Evolutionary conservation across 2,888 invertebrate species (phyloP), one percentile per base, ranked within the genome.

Genomic region (Scelioninae gen. 2): DNA sequence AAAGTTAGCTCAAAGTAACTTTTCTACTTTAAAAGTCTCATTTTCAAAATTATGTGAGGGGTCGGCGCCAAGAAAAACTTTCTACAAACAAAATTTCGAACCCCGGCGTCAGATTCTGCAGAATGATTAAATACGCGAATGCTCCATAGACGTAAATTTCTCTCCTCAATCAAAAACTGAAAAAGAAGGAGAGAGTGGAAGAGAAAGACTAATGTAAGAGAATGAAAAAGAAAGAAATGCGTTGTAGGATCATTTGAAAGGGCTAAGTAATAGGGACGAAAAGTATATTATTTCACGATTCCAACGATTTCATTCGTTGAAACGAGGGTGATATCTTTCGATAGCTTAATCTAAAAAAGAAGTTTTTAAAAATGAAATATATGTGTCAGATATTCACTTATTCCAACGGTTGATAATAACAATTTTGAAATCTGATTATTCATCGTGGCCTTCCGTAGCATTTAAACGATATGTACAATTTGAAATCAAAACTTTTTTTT

Each of bases 1-100:
- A 45, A 63, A 70, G 50, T 55, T 48, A 48, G 46, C 6, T 41
- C 18, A 37, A 64, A 64, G 71, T 64, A 61, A 71, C 64, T 64
- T 71, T 71, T 64, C 69, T 70, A 63, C 69, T 70, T 70, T 70
- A 41, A 52, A 63, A 70, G 69, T 70, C 69, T 70, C 61, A 61
- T 69, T 69, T 61, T 16, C 61, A 53, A 61, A 69, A 69, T 69
- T 69, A 61, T 69, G 39, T 55, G 61, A 60, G 55, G n/a, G n/a
- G 37, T 55, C 41, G 60, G 41, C 22, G 61, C 25, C 61, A 55
- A 61, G 55, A 70, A 70, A 61, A 70, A 61, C 53, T 61, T 70
- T 33, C 25, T 35, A 46, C 60, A 69, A 69, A 69, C 53, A 60
- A 60, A 69, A 60, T 69, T 60, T 15, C 33, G 11, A 58, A 31